A percentile compares a stretch with the other conserved stretches of the same genome.
Evolutionary conservation across 2,113 vertebrate genomes (phyloP).

Genomic region (Nycticryphes semicollaris): DNA sequence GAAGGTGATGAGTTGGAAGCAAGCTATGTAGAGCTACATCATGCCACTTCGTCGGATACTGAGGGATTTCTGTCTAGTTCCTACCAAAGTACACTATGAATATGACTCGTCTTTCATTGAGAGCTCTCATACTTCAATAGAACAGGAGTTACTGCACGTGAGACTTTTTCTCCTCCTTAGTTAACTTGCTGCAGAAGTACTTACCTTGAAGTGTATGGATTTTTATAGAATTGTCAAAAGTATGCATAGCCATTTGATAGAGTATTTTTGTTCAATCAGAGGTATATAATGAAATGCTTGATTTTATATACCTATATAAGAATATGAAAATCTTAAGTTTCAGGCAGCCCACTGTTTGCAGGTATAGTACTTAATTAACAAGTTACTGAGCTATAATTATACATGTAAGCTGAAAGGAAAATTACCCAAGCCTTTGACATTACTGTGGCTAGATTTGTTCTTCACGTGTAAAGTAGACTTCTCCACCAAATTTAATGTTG

Average conservation of each 20-base stretch:
- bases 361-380: not conserved
- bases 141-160: not conserved
- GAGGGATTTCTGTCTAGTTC: not conserved
- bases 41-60: not conserved
- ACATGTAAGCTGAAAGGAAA: not conserved
- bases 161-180: not conserved
- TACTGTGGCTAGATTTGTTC: not conserved
- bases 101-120: not conserved
- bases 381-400: not conserved
- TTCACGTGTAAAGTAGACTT: not conserved
- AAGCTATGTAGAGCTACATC: not conserved
- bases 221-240: not conserved
- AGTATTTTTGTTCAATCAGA: not conserved
- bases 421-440: not conserved
- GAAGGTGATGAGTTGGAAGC: not conserved
- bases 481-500: not conserved
- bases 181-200: not conserved
- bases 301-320: not conserved
- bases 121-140: not conserved
- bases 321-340: not conserved
- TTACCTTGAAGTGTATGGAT: not conserved
- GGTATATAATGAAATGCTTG: not conserved
- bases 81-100: not conserved
- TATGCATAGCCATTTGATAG: not conserved
- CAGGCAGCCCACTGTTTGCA: not conserved